A percentile compares a stretch with the other conserved stretches of the same genome.
These are phyloP conservation scores for Sander vitreus DNA, from an alignment of 2,113 vertebrate genomes.

Conservation along the genomic window DNA sequence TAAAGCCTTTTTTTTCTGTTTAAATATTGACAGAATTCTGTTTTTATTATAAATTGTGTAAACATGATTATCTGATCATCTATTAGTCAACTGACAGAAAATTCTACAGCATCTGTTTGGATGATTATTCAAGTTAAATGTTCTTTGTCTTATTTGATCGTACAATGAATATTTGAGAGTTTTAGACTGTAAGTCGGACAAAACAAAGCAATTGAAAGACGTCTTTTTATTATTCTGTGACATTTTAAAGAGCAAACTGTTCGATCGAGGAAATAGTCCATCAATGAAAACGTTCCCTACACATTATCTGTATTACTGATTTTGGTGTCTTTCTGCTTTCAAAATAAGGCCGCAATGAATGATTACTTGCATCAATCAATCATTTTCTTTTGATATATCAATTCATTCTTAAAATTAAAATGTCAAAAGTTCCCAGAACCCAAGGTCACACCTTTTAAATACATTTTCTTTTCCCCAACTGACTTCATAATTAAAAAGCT, in stretches of 20 bases:
- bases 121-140: no score
- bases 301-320: neutral
- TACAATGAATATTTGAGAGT: neutral
- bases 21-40: neutral
- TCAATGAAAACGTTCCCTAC: neutral
- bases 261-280: neutral
- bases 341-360: neutral
- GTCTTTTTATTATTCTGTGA: neutral
- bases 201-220: neutral
- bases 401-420: neutral
- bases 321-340: neutral
- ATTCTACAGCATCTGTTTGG: neutral
- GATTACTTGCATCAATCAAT: neutral
- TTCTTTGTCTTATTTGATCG: neutral
- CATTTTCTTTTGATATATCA: neutral
- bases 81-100: neutral
- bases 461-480: neutral
- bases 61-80: neutral
- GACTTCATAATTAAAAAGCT: neutral
- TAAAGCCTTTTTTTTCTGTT: neutral
- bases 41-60: neutral
- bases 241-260: neutral
- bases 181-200: neutral
- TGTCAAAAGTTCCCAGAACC: neutral
- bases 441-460: neutral